A percentile compares a stretch with the other conserved stretches of the same genome.
phyloP scores from a whole-genome alignment of 2,888 invertebrate species.

The Flexamia atlantica region DNA sequence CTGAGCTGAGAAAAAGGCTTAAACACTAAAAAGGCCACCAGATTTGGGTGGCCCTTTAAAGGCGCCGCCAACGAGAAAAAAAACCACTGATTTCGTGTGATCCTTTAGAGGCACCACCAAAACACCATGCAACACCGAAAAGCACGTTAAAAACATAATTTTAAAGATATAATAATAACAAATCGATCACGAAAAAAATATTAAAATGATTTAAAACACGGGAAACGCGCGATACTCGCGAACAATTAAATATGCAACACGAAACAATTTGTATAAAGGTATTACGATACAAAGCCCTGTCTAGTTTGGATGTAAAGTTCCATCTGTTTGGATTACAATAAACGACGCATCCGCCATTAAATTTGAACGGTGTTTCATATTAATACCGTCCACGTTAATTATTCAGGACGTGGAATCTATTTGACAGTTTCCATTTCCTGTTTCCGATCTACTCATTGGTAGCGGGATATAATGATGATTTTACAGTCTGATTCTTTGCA shows the following conservation, averaged over 20 bases:
- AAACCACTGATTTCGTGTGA: too few relatives aligned
- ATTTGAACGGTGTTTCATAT: not conserved
- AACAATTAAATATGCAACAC: not conserved
- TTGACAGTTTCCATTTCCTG: conserved; percentile 21
- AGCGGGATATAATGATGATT: not conserved
- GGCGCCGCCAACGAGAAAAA: too few relatives aligned
- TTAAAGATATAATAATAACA: too few relatives aligned
- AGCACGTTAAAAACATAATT: too few relatives aligned
- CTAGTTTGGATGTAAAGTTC: not conserved
- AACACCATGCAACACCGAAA: too few relatives aligned
- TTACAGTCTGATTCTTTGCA: not conserved
- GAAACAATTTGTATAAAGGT: conserved; percentile 16
- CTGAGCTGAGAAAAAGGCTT: too few relatives aligned
- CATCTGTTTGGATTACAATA: conserved; percentile 22
- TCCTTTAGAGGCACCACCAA: too few relatives aligned
- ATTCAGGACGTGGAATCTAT: not conserved
- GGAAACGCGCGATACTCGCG: too few relatives aligned
- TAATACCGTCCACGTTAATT: conserved; percentile 11
- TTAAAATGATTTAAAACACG: too few relatives aligned
- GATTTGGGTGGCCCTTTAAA: too few relatives aligned
- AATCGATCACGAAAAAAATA: too few relatives aligned
- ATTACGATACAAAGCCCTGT: not conserved
- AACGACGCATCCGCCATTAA: not conserved
- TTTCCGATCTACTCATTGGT: not conserved
- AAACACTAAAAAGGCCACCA: too few relatives aligned